These are phyloP conservation scores for Enteromius argenteus DNA, from an alignment of 2,797 vertebrate genomes.

Conservation along the genomic window DNA sequence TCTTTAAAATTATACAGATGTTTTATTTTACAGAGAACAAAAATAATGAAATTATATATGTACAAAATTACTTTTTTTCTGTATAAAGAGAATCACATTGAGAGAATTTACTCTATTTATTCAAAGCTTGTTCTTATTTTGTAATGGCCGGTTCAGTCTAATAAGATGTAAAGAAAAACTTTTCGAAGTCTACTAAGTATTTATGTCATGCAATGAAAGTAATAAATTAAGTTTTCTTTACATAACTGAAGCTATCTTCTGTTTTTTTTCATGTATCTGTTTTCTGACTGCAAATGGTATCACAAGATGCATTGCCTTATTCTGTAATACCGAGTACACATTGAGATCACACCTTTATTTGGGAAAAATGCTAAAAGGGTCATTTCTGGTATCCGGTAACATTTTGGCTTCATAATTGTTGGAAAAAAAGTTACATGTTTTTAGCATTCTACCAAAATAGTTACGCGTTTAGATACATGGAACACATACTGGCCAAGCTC, in stretches of 20 bases:
- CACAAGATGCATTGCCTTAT: not conserved
- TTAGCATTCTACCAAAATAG: too few species aligned
- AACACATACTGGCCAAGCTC: too few species aligned
- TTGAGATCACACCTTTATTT: too few species aligned
- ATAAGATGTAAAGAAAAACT: conserved; percentile 76
- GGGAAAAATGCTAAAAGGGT: too few species aligned
- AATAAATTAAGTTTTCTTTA: conserved; percentile 86
- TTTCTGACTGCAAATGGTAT: not conserved
- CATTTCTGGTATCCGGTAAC: too few species aligned
- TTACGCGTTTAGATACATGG: too few species aligned
- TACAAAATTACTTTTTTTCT: conserved; percentile 77
- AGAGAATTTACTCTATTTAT: conserved; percentile 84
- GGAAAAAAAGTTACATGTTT: too few species aligned
- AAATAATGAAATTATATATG: conserved; percentile 71
- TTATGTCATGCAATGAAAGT: conserved; percentile 81
- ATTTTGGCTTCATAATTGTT: too few species aligned
- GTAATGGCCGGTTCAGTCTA: conserved; percentile 86
- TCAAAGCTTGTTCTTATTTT: conserved; percentile 95
- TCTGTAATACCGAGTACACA: not conserved
- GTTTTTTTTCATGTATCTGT: not conserved
- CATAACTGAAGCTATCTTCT: not conserved
- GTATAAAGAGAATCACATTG: conserved; percentile 77
- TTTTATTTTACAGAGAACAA: conserved; percentile 88
- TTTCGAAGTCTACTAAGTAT: conserved; percentile 80
- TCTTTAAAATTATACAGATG: conserved; percentile 69